Base-by-base conservation (phyloP, 2,797 vertebrate genomes). In the Melopsittacus undulatus region DNA sequence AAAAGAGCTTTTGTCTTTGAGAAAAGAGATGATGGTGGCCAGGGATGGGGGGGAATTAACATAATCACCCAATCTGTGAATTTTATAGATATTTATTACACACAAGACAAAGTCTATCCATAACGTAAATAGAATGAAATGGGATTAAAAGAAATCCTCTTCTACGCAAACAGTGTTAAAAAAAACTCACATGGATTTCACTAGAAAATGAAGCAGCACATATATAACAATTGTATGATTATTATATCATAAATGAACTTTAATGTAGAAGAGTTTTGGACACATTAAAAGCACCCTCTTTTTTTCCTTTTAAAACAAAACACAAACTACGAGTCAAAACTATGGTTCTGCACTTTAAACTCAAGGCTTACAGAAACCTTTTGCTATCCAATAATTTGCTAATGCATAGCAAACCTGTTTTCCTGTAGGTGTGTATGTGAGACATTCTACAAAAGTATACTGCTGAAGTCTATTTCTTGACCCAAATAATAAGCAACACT, bases 191-290 rank as follows among this genome's bases (percentile, higher is more conserved):
- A 13, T 7, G 4, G 20, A 69, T 92, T 87, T 90, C 34, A 82
- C 10, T 20, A 29, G 4, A 49, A 5, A 82, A 49, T 70, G 32
- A 89, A 63, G 19, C 0, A 63, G 22, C 13, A 63, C 3, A 23
- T 9, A 43, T 43, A 21, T 6, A 75, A 13, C 23, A 3, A 77
- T 0, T 57, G 21, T 10, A 62, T 4, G 7, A 45, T 26, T 79
- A 63, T 32, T 54, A 73, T 36, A 73, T 49, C 15, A 59, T 19
- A 74, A 19, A 29, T 19, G 1, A 93, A 82, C 7, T 18, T 59
- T 7, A 38, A 78, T 1, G 6, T 0, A 51, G 7, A 34, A 57
- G 29, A 61, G 9, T 15, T 79, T 2, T 17, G 9, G 30, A 81
- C 27, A 64, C 13, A 83, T 38, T 4, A 27, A 24, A 76, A 54